Evolutionary conservation across 92 coral and sea anemone species (phyloP).

Genomic region (Porites lobata): DNA sequence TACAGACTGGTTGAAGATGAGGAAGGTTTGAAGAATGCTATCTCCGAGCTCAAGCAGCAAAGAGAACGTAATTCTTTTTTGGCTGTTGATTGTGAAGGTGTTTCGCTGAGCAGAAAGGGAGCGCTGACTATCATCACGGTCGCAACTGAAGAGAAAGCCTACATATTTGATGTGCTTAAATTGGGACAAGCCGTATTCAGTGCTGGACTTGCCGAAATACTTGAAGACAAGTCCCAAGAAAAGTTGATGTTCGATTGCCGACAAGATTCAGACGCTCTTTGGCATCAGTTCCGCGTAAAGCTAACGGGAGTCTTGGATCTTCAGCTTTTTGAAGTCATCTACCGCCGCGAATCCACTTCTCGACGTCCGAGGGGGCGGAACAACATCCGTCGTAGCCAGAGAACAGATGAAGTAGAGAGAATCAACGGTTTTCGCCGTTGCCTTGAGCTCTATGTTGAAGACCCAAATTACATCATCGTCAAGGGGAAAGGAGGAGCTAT

Average conservation of each 20-base stretch:
- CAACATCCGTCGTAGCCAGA: slow-evolving; percentile 11
- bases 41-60: slow-evolving; percentile 59
- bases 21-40: not conserved
- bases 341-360: slow-evolving; percentile 50
- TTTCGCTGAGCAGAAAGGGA: slow-evolving; percentile 79
- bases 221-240: slow-evolving; percentile 61
- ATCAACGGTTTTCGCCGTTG: slow-evolving; percentile 73
- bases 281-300: slow-evolving; percentile 74
- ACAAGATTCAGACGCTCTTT: slow-evolving; percentile 81
- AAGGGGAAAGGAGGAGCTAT: slow-evolving; percentile 61
- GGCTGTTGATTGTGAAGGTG: slow-evolving; percentile 89
- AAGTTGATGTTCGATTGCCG: slow-evolving; percentile 87
- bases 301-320: slow-evolving; percentile 80
- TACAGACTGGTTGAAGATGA: not conserved
- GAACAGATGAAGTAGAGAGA: not conserved
- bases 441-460: slow-evolving; percentile 74
- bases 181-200: slow-evolving; percentile 45
- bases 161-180: slow-evolving; percentile 71
- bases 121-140: slow-evolving; percentile 76
- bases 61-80: slow-evolving; percentile 44
- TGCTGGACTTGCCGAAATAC: not conserved
- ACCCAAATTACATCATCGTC: slow-evolving; percentile 38
- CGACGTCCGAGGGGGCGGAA: too few species aligned
- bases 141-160: slow-evolving; percentile 77
- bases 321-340: slow-evolving; percentile 83